These are phyloP conservation scores for Gambusia holbrooki DNA, from an alignment of 2,113 vertebrate species.

Conservation along the genomic window DNA sequence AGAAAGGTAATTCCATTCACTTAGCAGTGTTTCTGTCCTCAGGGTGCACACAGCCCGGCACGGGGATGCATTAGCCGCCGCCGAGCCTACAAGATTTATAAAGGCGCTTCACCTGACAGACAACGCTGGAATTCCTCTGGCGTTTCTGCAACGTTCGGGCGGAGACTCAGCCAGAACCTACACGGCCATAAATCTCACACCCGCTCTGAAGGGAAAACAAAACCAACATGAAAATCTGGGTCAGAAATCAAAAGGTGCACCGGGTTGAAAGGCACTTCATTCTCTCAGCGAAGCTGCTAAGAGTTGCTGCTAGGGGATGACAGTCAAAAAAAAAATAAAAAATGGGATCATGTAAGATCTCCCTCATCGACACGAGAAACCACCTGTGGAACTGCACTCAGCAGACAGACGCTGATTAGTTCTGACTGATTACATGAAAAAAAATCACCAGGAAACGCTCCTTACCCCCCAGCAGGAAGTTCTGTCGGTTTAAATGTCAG, in stretches of 20 bases:
- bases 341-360: background rate
- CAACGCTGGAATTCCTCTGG: conserved; percentile 40
- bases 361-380: background rate
- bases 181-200: conserved; percentile 17
- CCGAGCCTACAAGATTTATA: conserved; percentile 59
- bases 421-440: conserved; percentile 14
- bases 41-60: conserved; percentile 43
- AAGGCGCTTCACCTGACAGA: conserved; percentile 59
- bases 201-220: conserved; percentile 2
- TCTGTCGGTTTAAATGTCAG: background rate
- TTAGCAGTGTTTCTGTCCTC: conserved; percentile 51
- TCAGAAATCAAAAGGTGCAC: background rate
- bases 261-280: background rate
- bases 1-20: conserved; percentile 47
- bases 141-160: conserved; percentile 35
- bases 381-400: background rate
- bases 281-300: background rate
- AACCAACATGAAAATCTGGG: background rate
- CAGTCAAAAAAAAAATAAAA: background rate
- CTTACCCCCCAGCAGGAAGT: conserved; percentile 5
- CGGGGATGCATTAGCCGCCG: conserved; percentile 65
- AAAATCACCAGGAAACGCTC: background rate
- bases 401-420: background rate
- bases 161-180: conserved; percentile 15
- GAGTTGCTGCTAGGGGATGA: background rate